Conservation (phyloP, 2,888 invertebrate species). For the Andrena camellia region DNA sequence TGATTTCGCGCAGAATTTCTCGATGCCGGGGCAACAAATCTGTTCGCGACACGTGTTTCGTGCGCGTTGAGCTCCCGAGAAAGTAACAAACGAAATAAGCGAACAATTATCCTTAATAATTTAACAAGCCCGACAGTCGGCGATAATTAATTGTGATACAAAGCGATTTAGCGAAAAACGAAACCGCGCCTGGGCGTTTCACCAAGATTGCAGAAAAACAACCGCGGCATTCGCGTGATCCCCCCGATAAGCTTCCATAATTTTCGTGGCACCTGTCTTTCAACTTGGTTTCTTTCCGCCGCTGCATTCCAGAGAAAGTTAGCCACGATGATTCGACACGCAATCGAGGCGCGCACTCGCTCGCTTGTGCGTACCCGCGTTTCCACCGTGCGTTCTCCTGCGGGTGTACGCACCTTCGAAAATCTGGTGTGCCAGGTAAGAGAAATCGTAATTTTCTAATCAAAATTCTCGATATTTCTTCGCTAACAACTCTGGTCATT, state of each 20-base stretch:
- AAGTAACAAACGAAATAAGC: not conserved
- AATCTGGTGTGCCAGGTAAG: not conserved
- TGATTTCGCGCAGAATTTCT: conserved; percentile 7
- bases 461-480: not conserved
- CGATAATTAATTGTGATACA: conserved; percentile 9
- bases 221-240: not conserved
- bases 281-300: conserved; percentile 56
- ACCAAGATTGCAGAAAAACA: conserved; percentile 10
- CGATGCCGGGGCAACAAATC: too few species aligned
- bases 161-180: conserved; percentile 14
- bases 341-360: conserved; percentile 23
- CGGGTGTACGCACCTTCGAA: not conserved
- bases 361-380: conserved; percentile 20
- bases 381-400: not conserved
- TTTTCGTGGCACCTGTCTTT: conserved; percentile 53
- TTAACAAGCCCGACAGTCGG: not conserved
- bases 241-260: conserved; percentile 16
- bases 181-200: conserved; percentile 14
- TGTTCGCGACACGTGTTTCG: not conserved
- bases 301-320: conserved; percentile 77
- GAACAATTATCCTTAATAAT: not conserved
- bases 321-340: conserved; percentile 51
- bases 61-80: not conserved
- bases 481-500: not conserved
- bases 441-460: not conserved